Evolutionary conservation across 2,888 invertebrate species (phyloP), one percentile per base, ranked within the genome.

Genomic region (Chloroclystis v-ata): DNA sequence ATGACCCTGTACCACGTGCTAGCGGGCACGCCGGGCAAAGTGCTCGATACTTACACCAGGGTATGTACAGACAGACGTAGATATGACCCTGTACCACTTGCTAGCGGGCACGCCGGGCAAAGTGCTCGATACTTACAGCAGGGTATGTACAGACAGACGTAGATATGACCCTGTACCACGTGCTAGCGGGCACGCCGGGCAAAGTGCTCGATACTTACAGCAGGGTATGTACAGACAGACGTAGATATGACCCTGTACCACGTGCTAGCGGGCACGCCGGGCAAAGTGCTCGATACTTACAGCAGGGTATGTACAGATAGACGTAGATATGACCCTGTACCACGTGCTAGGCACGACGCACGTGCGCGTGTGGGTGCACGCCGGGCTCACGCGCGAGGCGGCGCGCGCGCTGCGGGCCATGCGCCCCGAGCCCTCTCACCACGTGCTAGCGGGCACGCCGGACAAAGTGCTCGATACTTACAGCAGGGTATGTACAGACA

Each of bases 351-450:
- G 92, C 7, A 81, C 89, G 1, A 91, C 92, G 0, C 89, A 90
- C 48, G 83, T 94, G 30, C 82, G 92, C 1, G 90, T 95, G 25
- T 92, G 94, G 70, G 91, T 94, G 0, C 91, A 94, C 53, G 91
- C 92, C 51, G 91, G 91, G 0, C 78, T 93, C 13, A 89, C 90
- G 14, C 69, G 85, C 1, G 87, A 89, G 37, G 90, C 92, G 0
- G 90, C 91, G 0, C 72, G 86, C 6, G 89, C 90, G 4, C 72
- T 95, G 37, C 84, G 82, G 50, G 75, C 69, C 1, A 90, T 95
- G 89, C 82, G 94, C 20, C 95, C 95, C 0, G 90, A 90, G 35
- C 95, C 96, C 0, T 91, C 91, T 33, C 94, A 92, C 75, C 92
- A 91, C 65, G 91, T 90, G 0, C 80, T 95, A n/a, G 90, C 94